These are phyloP conservation scores for Turnix velox DNA, from an alignment of 2,113 vertebrate genomes.

Conservation along the genomic window DNA sequence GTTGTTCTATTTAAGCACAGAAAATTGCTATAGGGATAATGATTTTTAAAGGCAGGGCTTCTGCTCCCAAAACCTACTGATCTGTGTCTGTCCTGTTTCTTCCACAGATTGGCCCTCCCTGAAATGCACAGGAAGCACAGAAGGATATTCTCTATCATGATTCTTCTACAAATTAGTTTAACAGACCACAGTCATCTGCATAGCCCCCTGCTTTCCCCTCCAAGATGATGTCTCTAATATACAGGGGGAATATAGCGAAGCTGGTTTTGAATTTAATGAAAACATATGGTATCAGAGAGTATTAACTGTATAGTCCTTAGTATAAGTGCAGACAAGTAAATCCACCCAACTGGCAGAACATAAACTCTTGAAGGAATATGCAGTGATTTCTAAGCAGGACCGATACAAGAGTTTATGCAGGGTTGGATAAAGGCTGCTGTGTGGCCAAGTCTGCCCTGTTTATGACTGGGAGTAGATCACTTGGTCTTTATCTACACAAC, in stretches of 20 bases:
- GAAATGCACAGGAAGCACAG: not conserved
- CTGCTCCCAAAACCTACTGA: slow-evolving; percentile 27
- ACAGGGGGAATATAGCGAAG: not conserved
- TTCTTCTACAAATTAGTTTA: slow-evolving; percentile 22
- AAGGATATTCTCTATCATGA: not conserved
- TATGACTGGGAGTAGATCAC: not conserved
- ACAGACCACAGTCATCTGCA: not conserved
- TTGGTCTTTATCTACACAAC: not conserved
- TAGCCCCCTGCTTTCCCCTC: not conserved
- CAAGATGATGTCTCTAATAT: not conserved
- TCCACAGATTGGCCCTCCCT: not conserved
- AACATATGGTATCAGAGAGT: not conserved
- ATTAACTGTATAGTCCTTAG: not conserved
- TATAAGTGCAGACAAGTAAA: not conserved
- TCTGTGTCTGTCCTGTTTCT: slow-evolving; percentile 20
- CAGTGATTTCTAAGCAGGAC: not conserved
- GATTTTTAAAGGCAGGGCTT: slow-evolving; percentile 43
- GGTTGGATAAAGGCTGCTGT: not conserved
- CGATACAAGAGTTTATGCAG: not conserved
- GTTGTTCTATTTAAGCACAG: slow-evolving; percentile 46
- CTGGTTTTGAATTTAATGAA: not conserved
- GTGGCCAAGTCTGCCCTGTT: not conserved
- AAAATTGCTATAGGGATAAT: slow-evolving; percentile 43
- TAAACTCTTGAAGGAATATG: not conserved
- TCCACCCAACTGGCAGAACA: not conserved